phyloP scores from a whole-genome alignment of 2,797 vertebrate genomes.

The Epinephelus coioides region DNA sequence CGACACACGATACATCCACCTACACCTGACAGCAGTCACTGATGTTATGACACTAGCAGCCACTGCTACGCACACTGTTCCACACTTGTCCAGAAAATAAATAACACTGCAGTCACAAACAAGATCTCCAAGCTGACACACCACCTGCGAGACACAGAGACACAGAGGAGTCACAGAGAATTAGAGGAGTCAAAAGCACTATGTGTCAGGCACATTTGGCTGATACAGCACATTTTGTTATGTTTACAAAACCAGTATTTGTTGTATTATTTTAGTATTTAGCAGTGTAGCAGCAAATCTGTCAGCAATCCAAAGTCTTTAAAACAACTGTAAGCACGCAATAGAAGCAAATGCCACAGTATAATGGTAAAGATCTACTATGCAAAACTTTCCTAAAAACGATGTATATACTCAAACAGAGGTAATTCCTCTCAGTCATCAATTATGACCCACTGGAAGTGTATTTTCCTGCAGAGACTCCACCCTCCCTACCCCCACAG shows the following conservation, averaged over 20 bases:
- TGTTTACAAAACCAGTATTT: neutral
- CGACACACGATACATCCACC: constrained; percentile 59
- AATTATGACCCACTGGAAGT: too few relatives aligned
- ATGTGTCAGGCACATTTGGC: neutral
- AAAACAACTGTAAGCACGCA: neutral
- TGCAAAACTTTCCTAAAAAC: too few relatives aligned
- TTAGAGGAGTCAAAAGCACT: neutral
- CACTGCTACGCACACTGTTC: constrained; percentile 83
- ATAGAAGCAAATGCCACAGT: neutral
- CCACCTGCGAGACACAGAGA: constrained; percentile 81
- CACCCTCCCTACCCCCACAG: too few relatives aligned
- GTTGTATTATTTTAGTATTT: neutral
- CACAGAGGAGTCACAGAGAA: neutral
- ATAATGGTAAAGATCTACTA: too few relatives aligned
- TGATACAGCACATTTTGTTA: neutral
- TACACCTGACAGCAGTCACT: constrained; percentile 62
- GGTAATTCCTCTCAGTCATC: too few relatives aligned
- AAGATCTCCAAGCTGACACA: constrained; percentile 84
- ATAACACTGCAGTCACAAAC: constrained; percentile 90
- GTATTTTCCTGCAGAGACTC: too few relatives aligned
- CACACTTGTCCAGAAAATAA: constrained; percentile 85
- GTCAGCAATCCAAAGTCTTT: neutral
- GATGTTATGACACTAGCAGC: constrained; percentile 69
- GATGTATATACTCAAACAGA: too few relatives aligned
- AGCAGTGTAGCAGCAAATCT: neutral